A percentile compares a stretch with the other conserved stretches of the same genome.
These are phyloP conservation scores for Sardina pilchardus DNA, from an alignment of 2,113 vertebrate genomes.

Conservation along the genomic window DNA sequence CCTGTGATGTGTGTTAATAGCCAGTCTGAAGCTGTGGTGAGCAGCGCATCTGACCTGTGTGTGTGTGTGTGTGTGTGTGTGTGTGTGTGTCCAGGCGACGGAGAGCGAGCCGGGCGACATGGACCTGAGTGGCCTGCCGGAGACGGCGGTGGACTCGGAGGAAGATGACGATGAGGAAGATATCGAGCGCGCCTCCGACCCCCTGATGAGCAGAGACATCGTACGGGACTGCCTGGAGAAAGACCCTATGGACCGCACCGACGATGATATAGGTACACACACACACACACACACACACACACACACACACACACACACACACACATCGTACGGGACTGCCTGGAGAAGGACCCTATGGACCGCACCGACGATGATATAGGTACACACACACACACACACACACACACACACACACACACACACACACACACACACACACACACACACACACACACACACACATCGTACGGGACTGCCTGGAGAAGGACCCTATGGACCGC, in stretches of 20 bases:
- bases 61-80: not conserved
- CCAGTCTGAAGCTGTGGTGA: too few relatives aligned
- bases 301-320: not conserved
- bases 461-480: conserved; percentile 95
- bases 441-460: too few relatives aligned
- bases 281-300: not conserved
- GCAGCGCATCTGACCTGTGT: not conserved
- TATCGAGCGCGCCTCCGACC: conserved; percentile 93
- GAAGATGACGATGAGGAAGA: conserved; percentile 98
- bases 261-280: conserved; percentile 89
- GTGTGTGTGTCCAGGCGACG: conserved; percentile 79
- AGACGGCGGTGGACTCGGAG: conserved; percentile 98
- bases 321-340: conserved; percentile 87
- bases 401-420: fast-evolving
- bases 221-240: conserved; percentile 98
- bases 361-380: conserved; percentile 96
- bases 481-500: conserved; percentile 97
- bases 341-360: conserved; percentile 98
- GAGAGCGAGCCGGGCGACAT: conserved; percentile 97
- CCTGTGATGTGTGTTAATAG: too few relatives aligned
- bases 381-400: too few relatives aligned
- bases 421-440: too few relatives aligned
- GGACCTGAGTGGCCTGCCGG: conserved; percentile 96
- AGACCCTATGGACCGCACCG: conserved; percentile 95
- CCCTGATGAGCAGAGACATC: conserved; percentile 96